These are phyloP conservation scores for Hylaeus volcanicus DNA, from an alignment of 1,140 invertebrate genomes.

Conservation along the genomic window DNA sequence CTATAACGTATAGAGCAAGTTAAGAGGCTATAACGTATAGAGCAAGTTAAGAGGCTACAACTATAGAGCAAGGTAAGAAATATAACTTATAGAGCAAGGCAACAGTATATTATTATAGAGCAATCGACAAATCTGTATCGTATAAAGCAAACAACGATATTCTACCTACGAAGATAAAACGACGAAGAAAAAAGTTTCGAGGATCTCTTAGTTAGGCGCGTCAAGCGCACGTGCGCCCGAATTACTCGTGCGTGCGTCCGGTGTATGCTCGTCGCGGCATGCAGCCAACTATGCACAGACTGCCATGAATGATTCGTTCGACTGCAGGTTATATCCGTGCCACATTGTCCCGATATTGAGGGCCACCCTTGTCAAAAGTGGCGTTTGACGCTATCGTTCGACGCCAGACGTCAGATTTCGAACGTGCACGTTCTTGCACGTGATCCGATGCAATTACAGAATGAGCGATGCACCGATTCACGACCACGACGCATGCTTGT, in stretches of 20 bases:
- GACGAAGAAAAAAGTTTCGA: neutral
- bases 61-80: too few relatives aligned
- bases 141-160: too few relatives aligned
- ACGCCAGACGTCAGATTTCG: constrained; percentile 7
- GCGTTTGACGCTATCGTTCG: constrained; percentile 22
- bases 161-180: neutral
- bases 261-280: neutral
- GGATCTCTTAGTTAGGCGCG: neutral
- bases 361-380: constrained; percentile 25
- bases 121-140: too few relatives aligned
- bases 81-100: too few relatives aligned
- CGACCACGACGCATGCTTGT: constrained; percentile 14
- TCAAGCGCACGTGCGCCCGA: constrained; percentile 13
- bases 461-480: constrained; percentile 17
- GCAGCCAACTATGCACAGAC: constrained; percentile 19
- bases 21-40: too few relatives aligned
- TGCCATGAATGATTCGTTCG: constrained; percentile 23
- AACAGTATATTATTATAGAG: too few relatives aligned
- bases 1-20: too few relatives aligned
- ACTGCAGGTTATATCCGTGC: constrained; percentile 12
- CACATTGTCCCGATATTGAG: constrained; percentile 2
- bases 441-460: constrained; percentile 43
- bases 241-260: constrained; percentile 11
- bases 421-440: constrained; percentile 35
- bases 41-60: too few relatives aligned